Evolutionary conservation across 2,113 vertebrate species (phyloP).

Genomic region (Neogale vison): DNA sequence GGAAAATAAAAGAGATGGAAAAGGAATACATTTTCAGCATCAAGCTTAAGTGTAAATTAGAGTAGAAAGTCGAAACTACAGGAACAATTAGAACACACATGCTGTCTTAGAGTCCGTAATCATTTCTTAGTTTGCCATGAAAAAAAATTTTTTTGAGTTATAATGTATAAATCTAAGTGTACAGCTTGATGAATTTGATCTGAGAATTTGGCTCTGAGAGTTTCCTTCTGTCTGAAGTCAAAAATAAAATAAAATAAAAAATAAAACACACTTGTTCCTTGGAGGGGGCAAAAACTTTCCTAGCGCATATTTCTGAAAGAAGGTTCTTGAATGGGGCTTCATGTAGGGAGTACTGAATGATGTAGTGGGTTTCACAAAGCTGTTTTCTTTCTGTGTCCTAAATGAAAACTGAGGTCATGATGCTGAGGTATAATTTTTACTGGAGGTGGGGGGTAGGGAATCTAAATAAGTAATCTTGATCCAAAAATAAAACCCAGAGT

Average conservation of each 20-base stretch:
- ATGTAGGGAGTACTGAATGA: background rate
- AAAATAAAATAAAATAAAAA: background rate
- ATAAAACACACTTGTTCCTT: background rate
- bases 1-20: background rate
- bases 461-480: constrained; percentile 31
- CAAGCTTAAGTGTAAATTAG: background rate
- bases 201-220: constrained; percentile 2
- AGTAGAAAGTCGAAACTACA: background rate
- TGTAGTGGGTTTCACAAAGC: background rate
- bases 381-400: background rate
- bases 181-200: background rate
- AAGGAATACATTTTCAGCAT: background rate
- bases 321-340: background rate
- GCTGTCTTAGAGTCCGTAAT: background rate
- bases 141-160: background rate
- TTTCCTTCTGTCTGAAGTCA: background rate
- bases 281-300: background rate
- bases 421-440: background rate
- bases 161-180: constrained; percentile 2
- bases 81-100: background rate
- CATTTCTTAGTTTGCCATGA: constrained; percentile 17
- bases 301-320: background rate
- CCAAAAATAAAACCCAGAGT: background rate
- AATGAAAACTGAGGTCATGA: background rate
- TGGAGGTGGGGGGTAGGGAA: background rate